Base-by-base conservation (phyloP, 2,113 vertebrate genomes). In the Hydrochoerus hydrochaeris region DNA sequence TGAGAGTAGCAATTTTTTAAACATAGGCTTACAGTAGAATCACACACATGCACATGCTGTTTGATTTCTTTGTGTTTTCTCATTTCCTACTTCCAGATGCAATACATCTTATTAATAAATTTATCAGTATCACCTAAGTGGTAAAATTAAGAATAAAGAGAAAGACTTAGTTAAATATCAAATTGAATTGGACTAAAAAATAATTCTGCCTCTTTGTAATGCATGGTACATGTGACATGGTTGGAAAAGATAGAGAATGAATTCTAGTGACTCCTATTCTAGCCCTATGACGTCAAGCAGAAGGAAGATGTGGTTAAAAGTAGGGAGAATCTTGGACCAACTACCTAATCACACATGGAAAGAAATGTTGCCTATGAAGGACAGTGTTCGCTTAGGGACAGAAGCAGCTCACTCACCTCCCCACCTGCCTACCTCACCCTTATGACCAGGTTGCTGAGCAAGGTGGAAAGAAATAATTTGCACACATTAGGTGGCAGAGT, bases 171-270 rank as follows among this genome's bases (percentile, higher is more conserved):
- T 81, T 49, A 78, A 46, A 41, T 88, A 49, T 69, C 32, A 84
- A 5, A 16, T 38, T 44, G 4, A 95, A 30, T 75, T 28, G 95
- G 13, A 85, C 6, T 11, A 93, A 96, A 94, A 94, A 94, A 78
- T 69, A 63, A 73, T 69, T 83, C 41, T 71, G 7, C 26, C 89
- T 58, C 82, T 13, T 58, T 57, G 26, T 41, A 46, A 94, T 24
- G 60, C 26, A 58, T 67, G 35, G 12, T 14, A 81, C 49, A 82
- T 14, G 17, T 54, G 30, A 54, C 22, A 49, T 44, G 7, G 9
- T 78, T 63, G 38, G 49, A 88, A 6, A 11, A 81, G 32, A 85
- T 85, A 94, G 5, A 4, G 5, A 96, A 85, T 82, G 17, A 60
- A 88, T 85, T 89, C 24, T 5, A 58, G 11, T 91, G 67, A 60